A percentile compares a stretch with the other conserved stretches of the same genome.
These are phyloP conservation scores for Helicoverpa armigera DNA, from an alignment of 1,140 invertebrate species.

Conservation along the genomic window DNA sequence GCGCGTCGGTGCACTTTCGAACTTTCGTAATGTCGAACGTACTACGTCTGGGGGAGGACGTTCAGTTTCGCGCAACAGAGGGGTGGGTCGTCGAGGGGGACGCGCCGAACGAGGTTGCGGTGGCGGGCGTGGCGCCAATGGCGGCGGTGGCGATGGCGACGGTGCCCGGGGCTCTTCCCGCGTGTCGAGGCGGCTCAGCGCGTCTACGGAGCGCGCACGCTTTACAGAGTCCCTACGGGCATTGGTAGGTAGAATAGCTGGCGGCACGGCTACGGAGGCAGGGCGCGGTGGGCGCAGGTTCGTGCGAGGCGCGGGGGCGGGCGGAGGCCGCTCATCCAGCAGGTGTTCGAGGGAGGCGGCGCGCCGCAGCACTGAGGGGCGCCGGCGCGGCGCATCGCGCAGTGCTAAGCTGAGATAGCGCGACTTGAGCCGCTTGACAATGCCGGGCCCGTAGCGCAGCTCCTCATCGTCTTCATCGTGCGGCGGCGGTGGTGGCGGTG, in stretches of 20 bases:
- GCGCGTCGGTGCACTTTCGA: conserved; percentile 90
- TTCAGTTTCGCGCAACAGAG: conserved; percentile 92
- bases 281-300: conserved; percentile 63
- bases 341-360: conserved; percentile 95
- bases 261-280: conserved; percentile 84
- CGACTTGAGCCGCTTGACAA: conserved; percentile 94
- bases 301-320: conserved; percentile 69
- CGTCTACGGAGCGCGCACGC: conserved; percentile 94
- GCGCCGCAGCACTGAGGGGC: conserved; percentile 90
- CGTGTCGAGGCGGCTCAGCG: conserved; percentile 89
- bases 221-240: conserved; percentile 90
- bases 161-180: conserved; percentile 65
- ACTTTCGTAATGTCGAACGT: conserved; percentile 93
- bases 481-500: conserved; percentile 65
- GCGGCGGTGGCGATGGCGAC: conserved; percentile 62
- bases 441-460: conserved; percentile 95
- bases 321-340: conserved; percentile 88
- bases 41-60: conserved; percentile 95
- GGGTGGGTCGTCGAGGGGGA: conserved; percentile 89
- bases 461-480: conserved; percentile 88
- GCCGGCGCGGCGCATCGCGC: conserved; percentile 89
- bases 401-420: conserved; percentile 94
- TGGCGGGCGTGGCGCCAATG: conserved; percentile 79
- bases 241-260: conserved; percentile 77
- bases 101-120: conserved; percentile 87